phyloP scores from a whole-genome alignment of 2,113 vertebrate genomes.

The Patagioenas fasciata region DNA sequence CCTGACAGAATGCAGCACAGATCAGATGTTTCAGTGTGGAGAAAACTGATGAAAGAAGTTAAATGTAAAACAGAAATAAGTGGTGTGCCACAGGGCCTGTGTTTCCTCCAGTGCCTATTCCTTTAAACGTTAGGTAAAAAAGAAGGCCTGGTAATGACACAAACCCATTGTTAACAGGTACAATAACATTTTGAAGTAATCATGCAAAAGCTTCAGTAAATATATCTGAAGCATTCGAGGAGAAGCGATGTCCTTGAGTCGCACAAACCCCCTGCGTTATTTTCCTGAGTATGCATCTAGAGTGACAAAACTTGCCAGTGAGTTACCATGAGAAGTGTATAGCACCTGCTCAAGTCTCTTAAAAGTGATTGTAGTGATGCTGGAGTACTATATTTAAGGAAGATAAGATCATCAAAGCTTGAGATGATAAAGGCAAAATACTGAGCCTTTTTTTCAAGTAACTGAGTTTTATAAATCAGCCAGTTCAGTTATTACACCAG shows the following conservation, averaged over 20 bases:
- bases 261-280: background rate
- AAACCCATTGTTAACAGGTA: background rate
- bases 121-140: background rate
- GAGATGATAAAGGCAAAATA: background rate
- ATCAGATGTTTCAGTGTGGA: background rate
- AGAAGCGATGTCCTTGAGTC: background rate
- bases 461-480: background rate
- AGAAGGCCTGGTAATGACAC: background rate
- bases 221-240: background rate
- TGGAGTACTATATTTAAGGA: background rate
- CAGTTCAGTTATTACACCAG: background rate
- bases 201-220: background rate
- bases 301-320: background rate
- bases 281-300: background rate
- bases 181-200: background rate
- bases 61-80: background rate
- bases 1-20: background rate
- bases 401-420: background rate
- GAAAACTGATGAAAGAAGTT: background rate
- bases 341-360: background rate
- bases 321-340: background rate
- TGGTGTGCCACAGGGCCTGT: too few species aligned
- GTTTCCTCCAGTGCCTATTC: background rate
- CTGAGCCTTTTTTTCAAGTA: background rate
- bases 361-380: background rate